Base-by-base conservation (phyloP, 2,113 vertebrate species). In the Myiozetetes cayanensis region DNA sequence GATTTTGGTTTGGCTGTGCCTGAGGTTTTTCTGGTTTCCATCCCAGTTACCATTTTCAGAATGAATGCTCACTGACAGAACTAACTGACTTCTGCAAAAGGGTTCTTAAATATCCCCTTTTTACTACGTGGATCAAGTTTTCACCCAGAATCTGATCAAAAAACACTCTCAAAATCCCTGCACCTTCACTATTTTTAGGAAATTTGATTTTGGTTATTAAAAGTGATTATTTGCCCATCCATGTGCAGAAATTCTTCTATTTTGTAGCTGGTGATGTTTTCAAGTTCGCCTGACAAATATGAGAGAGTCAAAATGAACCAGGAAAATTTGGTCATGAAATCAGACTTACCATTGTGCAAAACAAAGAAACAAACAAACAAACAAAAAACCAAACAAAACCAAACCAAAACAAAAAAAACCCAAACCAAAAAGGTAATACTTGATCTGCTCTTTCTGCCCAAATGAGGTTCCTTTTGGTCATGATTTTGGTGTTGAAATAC, bases 381-480 rank as follows among this genome's bases (percentile, higher is more conserved):
- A n/a, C n/a, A n/a, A n/a, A n/a, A n/a, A n/a, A n/a, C n/a, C n/a
- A n/a, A n/a, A n/a, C n/a, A n/a, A n/a, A n/a, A n/a, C n/a, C n/a
- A n/a, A n/a, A n/a, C n/a, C n/a, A n/a, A n/a, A n/a, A n/a, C n/a
- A n/a, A n/a, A n/a, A n/a, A n/a, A n/a, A n/a, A n/a, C n/a, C n/a
- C n/a, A n/a, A n/a, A n/a, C n/a, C n/a, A 75, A 46, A 39, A 0
- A 24, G 43, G 1, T 0, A n/a, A 16, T 24, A 19, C 27, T 66
- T 33, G 20, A 27, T 35, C 28, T 56, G 39, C 20, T 47, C 24
- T 52, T 78, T 67, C 30, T 89, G 56, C 33, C 16, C 30, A 62
- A 35, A 28, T n/a, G 9, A 73, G 9, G 33, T 17, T 24, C 24
- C 22, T 61, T 72, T 41, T 61, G 12, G 21, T 22, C 10, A 2